Conservation (phyloP, 2,888 invertebrate species). For the Aleiodes leptofemur region DNA sequence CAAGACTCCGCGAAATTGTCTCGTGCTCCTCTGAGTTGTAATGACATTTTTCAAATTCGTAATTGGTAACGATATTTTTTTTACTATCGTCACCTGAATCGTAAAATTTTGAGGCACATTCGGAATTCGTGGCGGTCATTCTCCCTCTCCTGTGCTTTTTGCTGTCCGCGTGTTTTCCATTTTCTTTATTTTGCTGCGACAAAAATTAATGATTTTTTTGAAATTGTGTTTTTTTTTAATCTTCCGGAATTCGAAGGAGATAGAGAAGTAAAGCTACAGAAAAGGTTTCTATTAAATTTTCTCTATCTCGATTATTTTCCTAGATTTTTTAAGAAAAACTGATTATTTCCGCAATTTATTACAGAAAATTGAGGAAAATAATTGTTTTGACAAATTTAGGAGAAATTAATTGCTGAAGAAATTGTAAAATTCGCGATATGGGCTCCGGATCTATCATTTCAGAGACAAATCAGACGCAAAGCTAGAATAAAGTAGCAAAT, state of each 20-base stretch:
- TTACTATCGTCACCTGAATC: constrained; percentile 55
- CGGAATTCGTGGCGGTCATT: constrained; percentile 64
- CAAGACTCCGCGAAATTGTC: not conserved
- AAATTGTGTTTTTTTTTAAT: constrained; percentile 27
- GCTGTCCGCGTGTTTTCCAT: constrained; percentile 72
- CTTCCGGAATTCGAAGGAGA: not conserved
- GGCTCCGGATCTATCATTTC: no score
- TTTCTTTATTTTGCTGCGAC: constrained; percentile 75
- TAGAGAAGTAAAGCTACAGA: not conserved
- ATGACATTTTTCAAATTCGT: constrained; percentile 10
- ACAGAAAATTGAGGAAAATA: constrained; percentile 22
- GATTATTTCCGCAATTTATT: constrained; percentile 18
- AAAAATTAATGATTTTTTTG: constrained; percentile 51
- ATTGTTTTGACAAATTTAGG: not conserved
- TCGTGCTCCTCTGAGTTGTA: constrained; percentile 37
- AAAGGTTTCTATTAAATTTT: constrained; percentile 23
- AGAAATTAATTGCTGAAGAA: no score
- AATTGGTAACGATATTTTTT: constrained; percentile 48
- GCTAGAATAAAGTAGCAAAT: no score
- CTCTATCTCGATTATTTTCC: constrained; percentile 55
- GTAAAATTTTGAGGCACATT: constrained; percentile 70
- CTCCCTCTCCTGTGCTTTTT: constrained; percentile 75
- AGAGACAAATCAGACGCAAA: no score
- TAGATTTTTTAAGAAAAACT: not conserved
- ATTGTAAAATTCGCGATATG: no score